phyloP scores from a whole-genome alignment of 2,797 vertebrate species.

The Takifugu rubripes region DNA sequence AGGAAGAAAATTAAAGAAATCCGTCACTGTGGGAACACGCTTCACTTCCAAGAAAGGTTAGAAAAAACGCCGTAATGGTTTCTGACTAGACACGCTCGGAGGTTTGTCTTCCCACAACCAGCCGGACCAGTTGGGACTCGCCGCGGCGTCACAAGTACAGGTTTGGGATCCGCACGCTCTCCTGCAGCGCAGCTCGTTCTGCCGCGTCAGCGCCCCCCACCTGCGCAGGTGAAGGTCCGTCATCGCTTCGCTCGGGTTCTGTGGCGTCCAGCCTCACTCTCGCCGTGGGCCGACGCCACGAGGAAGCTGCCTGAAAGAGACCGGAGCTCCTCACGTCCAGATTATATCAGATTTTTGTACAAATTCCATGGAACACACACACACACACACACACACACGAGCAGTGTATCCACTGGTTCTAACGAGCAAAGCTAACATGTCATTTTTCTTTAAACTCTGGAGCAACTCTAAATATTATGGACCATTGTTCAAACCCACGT shows the following conservation, averaged over 20 bases:
- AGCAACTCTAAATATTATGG: not conserved
- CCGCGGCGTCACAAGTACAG: not conserved
- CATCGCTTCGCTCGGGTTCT: not conserved
- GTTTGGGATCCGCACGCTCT: not conserved
- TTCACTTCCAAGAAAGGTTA: conserved; percentile 8
- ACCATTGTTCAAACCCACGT: conserved; percentile 48
- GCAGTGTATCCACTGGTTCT: too few relatives aligned
- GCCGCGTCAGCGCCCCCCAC: too few relatives aligned
- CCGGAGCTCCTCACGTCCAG: too few relatives aligned
- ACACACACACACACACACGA: too few relatives aligned
- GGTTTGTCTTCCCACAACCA: conserved; percentile 37
- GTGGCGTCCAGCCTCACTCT: not conserved
- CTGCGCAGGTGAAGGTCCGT: too few relatives aligned
- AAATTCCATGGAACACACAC: too few relatives aligned
- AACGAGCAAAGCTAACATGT: too few relatives aligned
- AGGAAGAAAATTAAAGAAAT: conserved; percentile 8
- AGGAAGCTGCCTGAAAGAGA: too few relatives aligned
- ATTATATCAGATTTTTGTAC: too few relatives aligned
- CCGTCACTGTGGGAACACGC: conserved; percentile 13
- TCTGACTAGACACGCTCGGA: conserved; percentile 33
- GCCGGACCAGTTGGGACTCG: conserved; percentile 60
- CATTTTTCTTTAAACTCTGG: too few relatives aligned
- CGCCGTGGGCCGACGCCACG: too few relatives aligned
- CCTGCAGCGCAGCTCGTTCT: not conserved
- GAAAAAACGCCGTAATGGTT: conserved; percentile 21